These are phyloP conservation scores for Eristalinus sepulchralis DNA, from an alignment of 2,888 invertebrate species.

Conservation along the genomic window DNA sequence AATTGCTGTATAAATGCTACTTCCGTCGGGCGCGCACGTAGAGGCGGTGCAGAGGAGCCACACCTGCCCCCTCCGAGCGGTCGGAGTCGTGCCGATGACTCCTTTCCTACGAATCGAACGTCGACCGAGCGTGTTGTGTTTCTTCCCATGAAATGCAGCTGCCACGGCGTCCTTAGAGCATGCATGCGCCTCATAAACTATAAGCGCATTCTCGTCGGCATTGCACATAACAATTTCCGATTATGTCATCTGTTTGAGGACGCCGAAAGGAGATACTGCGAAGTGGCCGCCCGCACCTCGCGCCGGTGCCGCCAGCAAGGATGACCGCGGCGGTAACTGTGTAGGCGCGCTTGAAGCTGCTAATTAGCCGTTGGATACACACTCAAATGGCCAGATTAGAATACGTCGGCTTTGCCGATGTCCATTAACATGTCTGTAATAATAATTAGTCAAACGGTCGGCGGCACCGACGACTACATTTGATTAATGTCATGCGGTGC, in stretches of 20 bases:
- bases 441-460: conserved; percentile 51
- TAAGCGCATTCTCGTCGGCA: conserved; percentile 21
- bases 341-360: conserved; percentile 17
- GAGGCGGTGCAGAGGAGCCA: background rate
- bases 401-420: conserved; percentile 44
- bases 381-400: conserved; percentile 46
- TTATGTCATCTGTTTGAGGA: conserved; percentile 50
- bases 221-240: conserved; percentile 56
- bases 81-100: conserved; percentile 13
- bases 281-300: background rate
- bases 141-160: conserved; percentile 27
- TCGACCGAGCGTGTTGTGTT: background rate
- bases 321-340: conserved; percentile 9
- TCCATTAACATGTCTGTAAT: conserved; percentile 59
- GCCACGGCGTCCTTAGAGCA: conserved; percentile 12
- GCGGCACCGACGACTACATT: conserved; percentile 11
- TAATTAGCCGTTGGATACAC: conserved; percentile 48
- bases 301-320: conserved; percentile 32
- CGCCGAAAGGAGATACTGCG: conserved; percentile 48
- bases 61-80: background rate
- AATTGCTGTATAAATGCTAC: conserved; percentile 30
- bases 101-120: background rate
- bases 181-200: conserved; percentile 21
- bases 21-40: conserved; percentile 11
- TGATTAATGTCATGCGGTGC: conserved; percentile 45